These are phyloP conservation scores for Bucorvus abyssinicus DNA, from an alignment of 2,797 vertebrate species.

Conservation along the genomic window DNA sequence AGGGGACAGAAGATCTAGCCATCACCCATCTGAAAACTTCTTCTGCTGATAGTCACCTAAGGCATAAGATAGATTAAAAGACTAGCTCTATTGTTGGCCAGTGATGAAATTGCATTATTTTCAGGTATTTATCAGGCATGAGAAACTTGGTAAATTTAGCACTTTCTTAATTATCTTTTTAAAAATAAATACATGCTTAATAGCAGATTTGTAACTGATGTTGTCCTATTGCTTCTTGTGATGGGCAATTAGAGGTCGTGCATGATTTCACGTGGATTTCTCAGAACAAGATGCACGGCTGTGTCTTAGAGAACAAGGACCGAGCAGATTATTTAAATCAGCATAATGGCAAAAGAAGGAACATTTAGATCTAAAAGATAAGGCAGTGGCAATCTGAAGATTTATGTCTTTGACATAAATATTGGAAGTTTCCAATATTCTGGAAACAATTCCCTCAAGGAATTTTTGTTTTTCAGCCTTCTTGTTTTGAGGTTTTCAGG, in stretches of 20 bases:
- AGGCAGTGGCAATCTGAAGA: neutral
- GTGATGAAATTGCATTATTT: neutral
- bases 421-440: neutral
- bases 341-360: neutral
- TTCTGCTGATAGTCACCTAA: neutral
- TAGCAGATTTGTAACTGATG: neutral
- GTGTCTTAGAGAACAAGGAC: neutral
- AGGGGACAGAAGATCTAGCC: neutral
- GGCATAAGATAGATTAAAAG: neutral
- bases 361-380: neutral
- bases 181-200: neutral
- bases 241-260: neutral
- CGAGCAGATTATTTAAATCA: neutral
- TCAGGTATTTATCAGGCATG: neutral
- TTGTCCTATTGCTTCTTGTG: neutral
- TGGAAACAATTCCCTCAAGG: neutral
- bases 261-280: neutral
- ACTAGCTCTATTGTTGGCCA: neutral
- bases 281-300: neutral
- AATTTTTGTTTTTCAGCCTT: neutral
- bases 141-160: neutral
- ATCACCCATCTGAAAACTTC: neutral
- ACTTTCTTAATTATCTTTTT: neutral
- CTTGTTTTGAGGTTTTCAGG: neutral
- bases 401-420: neutral